These are phyloP conservation scores for Eupithecia subumbrata DNA, from an alignment of 2,888 invertebrate species.

Conservation along the genomic window DNA sequence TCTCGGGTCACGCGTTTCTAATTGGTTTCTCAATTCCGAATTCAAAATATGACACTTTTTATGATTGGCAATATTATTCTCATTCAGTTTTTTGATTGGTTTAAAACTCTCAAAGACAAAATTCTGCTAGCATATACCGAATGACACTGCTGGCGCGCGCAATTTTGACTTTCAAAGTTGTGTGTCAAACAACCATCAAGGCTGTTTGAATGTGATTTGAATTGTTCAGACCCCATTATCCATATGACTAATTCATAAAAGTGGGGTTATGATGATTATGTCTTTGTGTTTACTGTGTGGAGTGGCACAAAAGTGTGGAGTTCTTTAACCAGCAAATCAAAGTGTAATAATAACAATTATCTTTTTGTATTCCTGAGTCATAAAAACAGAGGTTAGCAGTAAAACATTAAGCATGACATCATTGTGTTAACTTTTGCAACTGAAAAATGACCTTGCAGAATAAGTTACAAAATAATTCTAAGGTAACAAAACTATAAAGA, in stretches of 20 bases:
- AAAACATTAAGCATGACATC: conserved; percentile 1
- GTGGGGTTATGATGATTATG: neutral
- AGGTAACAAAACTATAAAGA: neutral
- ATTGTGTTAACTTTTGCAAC: conserved; percentile 1
- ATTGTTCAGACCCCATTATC: neutral
- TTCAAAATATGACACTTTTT: no score
- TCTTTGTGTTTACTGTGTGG: neutral
- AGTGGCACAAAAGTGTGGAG: no score
- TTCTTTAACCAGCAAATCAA: neutral
- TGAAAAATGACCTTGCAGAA: conserved; percentile 7
- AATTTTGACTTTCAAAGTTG: no score
- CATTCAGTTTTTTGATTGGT: no score
- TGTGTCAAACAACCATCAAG: neutral
- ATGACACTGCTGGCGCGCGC: no score
- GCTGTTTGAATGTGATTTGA: neutral
- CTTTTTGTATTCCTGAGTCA: neutral
- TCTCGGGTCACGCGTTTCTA: no score
- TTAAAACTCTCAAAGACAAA: no score
- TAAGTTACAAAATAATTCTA: neutral
- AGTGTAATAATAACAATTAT: neutral
- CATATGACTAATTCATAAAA: neutral
- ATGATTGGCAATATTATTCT: no score
- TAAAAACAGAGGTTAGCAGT: neutral
- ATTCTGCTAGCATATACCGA: no score
- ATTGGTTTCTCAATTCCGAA: no score